Evolutionary conservation across 1,140 invertebrate species (phyloP), one percentile per base, ranked within the genome.

Genomic region (Drosophila saltans): DNA sequence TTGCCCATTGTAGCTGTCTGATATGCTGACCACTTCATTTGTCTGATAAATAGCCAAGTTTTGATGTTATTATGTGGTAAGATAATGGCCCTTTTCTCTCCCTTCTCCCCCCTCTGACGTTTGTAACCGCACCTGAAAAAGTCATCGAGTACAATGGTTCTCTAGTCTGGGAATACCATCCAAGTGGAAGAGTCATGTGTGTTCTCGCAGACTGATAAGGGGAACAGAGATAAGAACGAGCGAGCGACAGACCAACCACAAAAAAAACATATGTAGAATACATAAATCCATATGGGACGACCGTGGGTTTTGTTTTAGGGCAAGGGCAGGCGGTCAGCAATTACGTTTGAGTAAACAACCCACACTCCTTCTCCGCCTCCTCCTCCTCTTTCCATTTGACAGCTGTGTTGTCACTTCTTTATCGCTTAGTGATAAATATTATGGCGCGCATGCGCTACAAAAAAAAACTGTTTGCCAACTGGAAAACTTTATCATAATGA

Each of bases 161-260:
- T 63, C 64, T 63, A 67, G 81, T 72, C 64, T 78, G 81, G 81
- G 78, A 78, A 84, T 74, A 80, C 52, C 76, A 81, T 56, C 16
- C 3, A 48, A 58, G 45, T 52, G 21, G 45, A 52, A 52, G 45
- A 59, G 52, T 59, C 67, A 61, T 70, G 43, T 65, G 72, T 70
- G 41, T 55, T 63, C 28, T n/a, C 10, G 28, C 30, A 9, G n/a
- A 39, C 57, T 59, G 57, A 59, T 59, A 59, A 59, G 57, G 1
- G 5, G 6, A 9, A 39, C 33, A 11, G 16, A 59, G 72, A 78
- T 78, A 78, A 64, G 30, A 16, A 16, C 55, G 41, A 28, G 16
- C 7, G 6, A 39, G 39, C 48, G 41, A 16, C 40, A 30, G 4
- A 30, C 26, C 55, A 52, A 43, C 43, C 8, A 7, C 21, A 3